Evolutionary conservation across 2,888 invertebrate genomes (phyloP).

Genomic region (Aphodius granarius): DNA sequence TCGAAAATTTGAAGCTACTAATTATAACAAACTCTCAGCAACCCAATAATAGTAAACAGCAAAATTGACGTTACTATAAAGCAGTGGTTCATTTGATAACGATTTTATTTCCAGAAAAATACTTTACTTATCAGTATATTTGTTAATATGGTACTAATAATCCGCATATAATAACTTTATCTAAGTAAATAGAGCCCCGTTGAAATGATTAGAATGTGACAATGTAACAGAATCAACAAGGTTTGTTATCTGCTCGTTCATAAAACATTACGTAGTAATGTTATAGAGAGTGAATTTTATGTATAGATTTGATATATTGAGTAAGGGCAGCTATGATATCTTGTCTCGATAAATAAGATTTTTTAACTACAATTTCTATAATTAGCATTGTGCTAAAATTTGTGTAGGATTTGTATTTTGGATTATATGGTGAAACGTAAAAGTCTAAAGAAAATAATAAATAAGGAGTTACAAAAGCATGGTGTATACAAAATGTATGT

Average conservation of each 20-base stretch:
- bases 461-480: too few species aligned
- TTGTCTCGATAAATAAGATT: too few species aligned
- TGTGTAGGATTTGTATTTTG: too few species aligned
- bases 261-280: not conserved
- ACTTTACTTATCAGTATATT: not conserved
- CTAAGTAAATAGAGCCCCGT: not conserved
- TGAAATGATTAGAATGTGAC: not conserved
- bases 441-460: too few species aligned
- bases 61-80: not conserved
- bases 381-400: too few species aligned
- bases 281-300: not conserved
- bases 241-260: not conserved
- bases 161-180: not conserved
- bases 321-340: not conserved
- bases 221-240: not conserved
- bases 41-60: too few species aligned
- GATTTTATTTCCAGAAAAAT: not conserved
- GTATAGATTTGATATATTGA: not conserved
- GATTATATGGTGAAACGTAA: too few species aligned
- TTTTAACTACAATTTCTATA: too few species aligned
- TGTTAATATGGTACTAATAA: not conserved
- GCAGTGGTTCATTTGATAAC: not conserved
- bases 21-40: too few species aligned
- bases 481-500: too few species aligned
- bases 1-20: too few species aligned